Base-by-base conservation (phyloP, 92 coral and sea anemone species). In the Parazoanthus swiftii region DNA sequence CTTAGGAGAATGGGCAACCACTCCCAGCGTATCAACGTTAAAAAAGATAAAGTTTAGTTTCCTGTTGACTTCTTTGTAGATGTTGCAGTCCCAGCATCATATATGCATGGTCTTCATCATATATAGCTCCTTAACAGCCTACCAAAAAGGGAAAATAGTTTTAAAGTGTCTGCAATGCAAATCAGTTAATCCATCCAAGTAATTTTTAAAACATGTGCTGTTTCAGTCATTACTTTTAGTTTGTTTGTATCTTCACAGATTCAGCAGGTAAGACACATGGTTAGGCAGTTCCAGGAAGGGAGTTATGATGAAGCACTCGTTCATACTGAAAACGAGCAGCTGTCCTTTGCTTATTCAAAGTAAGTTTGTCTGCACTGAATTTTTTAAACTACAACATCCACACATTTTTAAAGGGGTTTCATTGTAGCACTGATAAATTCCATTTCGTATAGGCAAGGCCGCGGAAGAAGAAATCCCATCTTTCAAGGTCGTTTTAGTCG, bases 401-500 rank as follows among this genome's bases (percentile, higher is more conserved):
- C 10, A 63, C 21, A 13, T 63, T 63, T 63, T 21, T 18, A 8
- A 21, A 18, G 51, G 51, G 9, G 70, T 63, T 20, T 63, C 7
- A 11, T 63, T 58, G 9, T 72, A 84, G 67, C 58, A 63, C 16
- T n/a, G 46, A 20, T 65, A 11, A 23, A 18, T 68, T 89, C 15
- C 43, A 35, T 26, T 54, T 25, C 23, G n/a, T 23, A 75, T 75
- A 95, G 98, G 94, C 42, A 92, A 93, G 90, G 88, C 89, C 65
- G 89, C 91, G 9, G 70, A 76, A 21, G 94, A 91, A 33, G 98
- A 95, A 88, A 91, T 93, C 76, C 99, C 99, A 44, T 91, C 98
- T 76, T 95, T 97, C 85, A 97, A 97, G 83, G 79, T 97, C 68
- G 99, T 97, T 29, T 94, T 97, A 50, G 98, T 97, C n/a, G 99